Evolutionary conservation across 2,888 invertebrate species (phyloP).

Genomic region (Steinernema hermaphroditum): DNA sequence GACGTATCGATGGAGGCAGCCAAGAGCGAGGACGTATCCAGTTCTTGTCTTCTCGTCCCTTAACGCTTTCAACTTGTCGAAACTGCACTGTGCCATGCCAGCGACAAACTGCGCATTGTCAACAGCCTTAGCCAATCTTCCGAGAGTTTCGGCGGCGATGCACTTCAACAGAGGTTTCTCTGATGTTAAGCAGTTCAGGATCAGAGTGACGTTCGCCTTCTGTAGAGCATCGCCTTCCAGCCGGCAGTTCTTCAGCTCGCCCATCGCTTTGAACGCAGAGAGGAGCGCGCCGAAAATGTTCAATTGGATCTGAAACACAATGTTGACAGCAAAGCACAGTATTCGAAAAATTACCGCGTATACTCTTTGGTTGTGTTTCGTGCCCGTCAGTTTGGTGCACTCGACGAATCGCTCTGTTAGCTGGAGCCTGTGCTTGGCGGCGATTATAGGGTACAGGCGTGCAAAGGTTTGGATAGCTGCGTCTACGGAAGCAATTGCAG

Average conservation of each 20-base stretch:
- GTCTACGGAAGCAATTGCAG: conserved; percentile 94
- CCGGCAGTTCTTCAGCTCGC: conserved; percentile 45
- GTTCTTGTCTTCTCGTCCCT: conserved; percentile 84
- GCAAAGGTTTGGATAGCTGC: conserved; percentile 89
- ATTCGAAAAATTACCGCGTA: conserved; percentile 39
- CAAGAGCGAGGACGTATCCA: conserved; percentile 85
- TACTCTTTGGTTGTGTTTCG: conserved; percentile 42
- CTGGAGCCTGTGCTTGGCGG: conserved; percentile 92
- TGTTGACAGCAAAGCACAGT: not conserved
- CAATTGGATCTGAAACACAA: conserved; percentile 73
- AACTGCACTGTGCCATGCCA: conserved; percentile 84
- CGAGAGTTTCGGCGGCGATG: conserved; percentile 91
- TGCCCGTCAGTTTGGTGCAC: conserved; percentile 74
- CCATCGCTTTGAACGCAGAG: conserved; percentile 76
- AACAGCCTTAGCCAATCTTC: conserved; percentile 86
- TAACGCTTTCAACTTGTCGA: conserved; percentile 77
- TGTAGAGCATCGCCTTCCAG: conserved; percentile 55
- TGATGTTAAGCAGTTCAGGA: conserved; percentile 68
- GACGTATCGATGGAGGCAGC: conserved; percentile 83
- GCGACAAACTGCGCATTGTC: conserved; percentile 82
- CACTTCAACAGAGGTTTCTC: conserved; percentile 75
- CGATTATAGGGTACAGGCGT: conserved; percentile 87
- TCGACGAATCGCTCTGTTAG: conserved; percentile 93
- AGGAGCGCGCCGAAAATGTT: conserved; percentile 92
- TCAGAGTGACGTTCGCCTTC: conserved; percentile 45